Evolutionary conservation across 1,140 invertebrate genomes (phyloP).

Genomic region (Drosophila grimshawi): DNA sequence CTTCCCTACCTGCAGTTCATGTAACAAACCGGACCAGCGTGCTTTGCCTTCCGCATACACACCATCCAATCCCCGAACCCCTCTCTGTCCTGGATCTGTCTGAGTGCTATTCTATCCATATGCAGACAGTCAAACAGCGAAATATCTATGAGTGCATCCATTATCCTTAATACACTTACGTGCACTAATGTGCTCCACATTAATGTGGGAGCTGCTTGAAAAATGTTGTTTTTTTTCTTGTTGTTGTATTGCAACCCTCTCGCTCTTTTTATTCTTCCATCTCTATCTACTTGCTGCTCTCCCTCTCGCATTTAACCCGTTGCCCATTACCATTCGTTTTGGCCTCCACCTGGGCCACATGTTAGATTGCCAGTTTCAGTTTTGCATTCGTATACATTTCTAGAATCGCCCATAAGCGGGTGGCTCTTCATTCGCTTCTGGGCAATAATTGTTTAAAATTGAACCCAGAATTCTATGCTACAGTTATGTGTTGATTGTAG

Average conservation of each 20-base stretch:
- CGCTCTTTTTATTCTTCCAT: neutral
- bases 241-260: conserved; percentile 1
- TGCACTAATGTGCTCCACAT: conserved; percentile 81
- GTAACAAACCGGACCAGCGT: conserved; percentile 41
- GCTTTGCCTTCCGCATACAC: conserved; percentile 37
- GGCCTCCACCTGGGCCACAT: conserved; percentile 45
- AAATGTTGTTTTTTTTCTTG: conserved; percentile 44
- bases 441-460: conserved; percentile 3
- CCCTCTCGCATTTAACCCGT: conserved; percentile 4
- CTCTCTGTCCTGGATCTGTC: neutral
- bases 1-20: conserved; percentile 32
- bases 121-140: conserved; percentile 53
- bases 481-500: neutral
- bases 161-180: conserved; percentile 83
- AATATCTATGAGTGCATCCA: conserved; percentile 82
- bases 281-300: neutral
- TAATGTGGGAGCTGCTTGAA: conserved; percentile 73
- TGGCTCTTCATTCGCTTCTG: neutral
- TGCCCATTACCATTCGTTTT: conserved; percentile 4
- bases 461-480: neutral
- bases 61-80: neutral
- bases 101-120: conserved; percentile 28
- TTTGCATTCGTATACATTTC: conserved; percentile 38
- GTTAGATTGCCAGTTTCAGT: conserved; percentile 50
- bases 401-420: conserved; percentile 5